These are phyloP conservation scores for Ophioderma brevispina DNA, from an alignment of 35 echinoderm and acorn worm genomes.

Conservation along the genomic window DNA sequence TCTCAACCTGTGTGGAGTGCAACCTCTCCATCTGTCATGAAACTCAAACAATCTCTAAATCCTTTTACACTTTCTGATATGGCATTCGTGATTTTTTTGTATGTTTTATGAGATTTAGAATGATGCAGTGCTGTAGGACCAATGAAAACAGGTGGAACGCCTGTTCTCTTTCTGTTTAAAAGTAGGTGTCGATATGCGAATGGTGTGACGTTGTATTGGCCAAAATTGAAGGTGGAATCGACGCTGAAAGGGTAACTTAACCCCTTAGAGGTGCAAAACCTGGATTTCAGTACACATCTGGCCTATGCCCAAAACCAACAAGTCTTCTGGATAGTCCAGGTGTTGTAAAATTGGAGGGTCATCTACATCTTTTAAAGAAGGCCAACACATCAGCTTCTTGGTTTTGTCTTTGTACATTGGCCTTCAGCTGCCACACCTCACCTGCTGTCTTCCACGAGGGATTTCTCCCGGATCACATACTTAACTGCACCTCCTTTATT, in stretches of 20 bases:
- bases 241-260: constrained; percentile 42
- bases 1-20: constrained; percentile 28
- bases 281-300: constrained; percentile 19
- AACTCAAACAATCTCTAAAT: constrained; percentile 10
- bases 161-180: constrained; percentile 17
- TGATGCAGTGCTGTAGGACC: constrained; percentile 49
- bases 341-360: constrained; percentile 26
- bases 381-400: constrained; percentile 20
- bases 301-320: constrained; percentile 38
- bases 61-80: constrained; percentile 17
- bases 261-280: constrained; percentile 14
- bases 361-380: constrained; percentile 12
- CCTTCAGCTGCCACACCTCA: constrained; percentile 7
- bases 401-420: not conserved
- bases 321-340: constrained; percentile 26
- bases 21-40: constrained; percentile 53
- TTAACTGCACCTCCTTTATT: too few species aligned
- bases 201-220: constrained; percentile 44
- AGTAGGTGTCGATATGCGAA: constrained; percentile 41
- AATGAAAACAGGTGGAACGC: constrained; percentile 10
- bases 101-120: constrained; percentile 10
- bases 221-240: constrained; percentile 59
- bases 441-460: not conserved
- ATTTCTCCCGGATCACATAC: too few species aligned
- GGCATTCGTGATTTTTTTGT: constrained; percentile 20